phyloP scores from a whole-genome alignment of 2,797 vertebrate species.

The Rhinogobio ventralis region DNA sequence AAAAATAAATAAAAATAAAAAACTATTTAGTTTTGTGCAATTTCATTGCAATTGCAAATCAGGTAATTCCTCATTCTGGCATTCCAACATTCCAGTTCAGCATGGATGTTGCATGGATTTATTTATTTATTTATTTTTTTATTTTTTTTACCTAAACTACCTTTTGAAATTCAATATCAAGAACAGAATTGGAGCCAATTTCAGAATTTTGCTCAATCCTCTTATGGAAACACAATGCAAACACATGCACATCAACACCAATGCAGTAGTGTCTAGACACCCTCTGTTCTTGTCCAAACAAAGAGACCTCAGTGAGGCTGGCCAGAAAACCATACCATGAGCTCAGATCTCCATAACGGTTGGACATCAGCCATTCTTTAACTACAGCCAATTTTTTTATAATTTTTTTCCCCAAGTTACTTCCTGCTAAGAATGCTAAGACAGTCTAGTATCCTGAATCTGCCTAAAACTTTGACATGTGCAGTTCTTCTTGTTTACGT shows the following conservation, averaged over 20 bases:
- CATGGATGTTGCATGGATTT: no score
- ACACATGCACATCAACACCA: background rate
- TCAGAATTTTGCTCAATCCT: background rate
- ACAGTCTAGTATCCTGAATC: conserved; percentile 24
- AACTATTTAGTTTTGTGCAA: no score
- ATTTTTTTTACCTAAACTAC: background rate
- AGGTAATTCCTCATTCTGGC: background rate
- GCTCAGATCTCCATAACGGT: conserved; percentile 36
- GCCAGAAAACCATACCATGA: conserved; percentile 52
- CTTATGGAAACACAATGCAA: conserved; percentile 19
- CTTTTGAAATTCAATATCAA: background rate
- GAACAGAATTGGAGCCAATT: background rate
- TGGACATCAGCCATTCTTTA: conserved; percentile 10
- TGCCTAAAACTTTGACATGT: conserved; percentile 13
- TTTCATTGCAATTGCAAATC: background rate
- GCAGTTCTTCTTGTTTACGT: conserved; percentile 11
- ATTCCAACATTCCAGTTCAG: background rate
- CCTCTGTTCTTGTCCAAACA: conserved; percentile 48
- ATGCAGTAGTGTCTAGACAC: conserved; percentile 39
- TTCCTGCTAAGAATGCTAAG: conserved; percentile 36
- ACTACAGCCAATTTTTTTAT: conserved; percentile 27
- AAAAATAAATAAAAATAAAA: no score
- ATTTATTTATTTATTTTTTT: no score
- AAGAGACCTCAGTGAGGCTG: conserved; percentile 42
- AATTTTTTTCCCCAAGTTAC: background rate